Evolutionary conservation across 1,140 invertebrate genomes (phyloP).

Genomic region (Tetragnatha versicolor): DNA sequence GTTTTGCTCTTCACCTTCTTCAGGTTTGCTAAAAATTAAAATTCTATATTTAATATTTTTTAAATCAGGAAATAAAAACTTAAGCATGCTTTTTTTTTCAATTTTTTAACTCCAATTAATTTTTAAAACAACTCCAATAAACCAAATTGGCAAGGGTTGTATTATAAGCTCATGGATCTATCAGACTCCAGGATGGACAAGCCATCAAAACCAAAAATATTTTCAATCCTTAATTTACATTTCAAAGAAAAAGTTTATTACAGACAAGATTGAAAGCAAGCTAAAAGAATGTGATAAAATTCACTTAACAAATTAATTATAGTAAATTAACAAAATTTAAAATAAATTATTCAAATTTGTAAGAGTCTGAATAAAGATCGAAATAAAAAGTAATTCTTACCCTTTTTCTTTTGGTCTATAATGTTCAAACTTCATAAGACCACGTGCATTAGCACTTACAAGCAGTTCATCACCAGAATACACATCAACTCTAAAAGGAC

Average conservation of each 20-base stretch:
- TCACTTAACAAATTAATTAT: neutral
- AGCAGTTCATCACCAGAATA: constrained; percentile 77
- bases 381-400: constrained; percentile 63
- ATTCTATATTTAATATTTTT: neutral
- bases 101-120: too few relatives aligned
- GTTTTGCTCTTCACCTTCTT: constrained; percentile 52
- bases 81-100: too few relatives aligned
- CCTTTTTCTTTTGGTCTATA: constrained; percentile 73
- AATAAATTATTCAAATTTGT: too few relatives aligned
- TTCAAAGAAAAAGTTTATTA: neutral
- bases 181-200: too few relatives aligned
- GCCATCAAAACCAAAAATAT: too few relatives aligned
- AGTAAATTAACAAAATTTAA: neutral
- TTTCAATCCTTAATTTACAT: too few relatives aligned
- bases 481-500: constrained; percentile 87
- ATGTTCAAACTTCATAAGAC: constrained; percentile 92
- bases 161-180: too few relatives aligned
- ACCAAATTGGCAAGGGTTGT: too few relatives aligned
- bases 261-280: neutral
- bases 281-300: neutral
- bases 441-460: constrained; percentile 85
- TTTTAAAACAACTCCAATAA: too few relatives aligned
- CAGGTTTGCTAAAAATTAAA: constrained; percentile 43
- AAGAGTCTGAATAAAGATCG: neutral
- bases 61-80: neutral